Evolutionary conservation across 2,888 invertebrate species (phyloP), one percentile per base, ranked within the genome.

Genomic region (Agapostemon virescens): DNA sequence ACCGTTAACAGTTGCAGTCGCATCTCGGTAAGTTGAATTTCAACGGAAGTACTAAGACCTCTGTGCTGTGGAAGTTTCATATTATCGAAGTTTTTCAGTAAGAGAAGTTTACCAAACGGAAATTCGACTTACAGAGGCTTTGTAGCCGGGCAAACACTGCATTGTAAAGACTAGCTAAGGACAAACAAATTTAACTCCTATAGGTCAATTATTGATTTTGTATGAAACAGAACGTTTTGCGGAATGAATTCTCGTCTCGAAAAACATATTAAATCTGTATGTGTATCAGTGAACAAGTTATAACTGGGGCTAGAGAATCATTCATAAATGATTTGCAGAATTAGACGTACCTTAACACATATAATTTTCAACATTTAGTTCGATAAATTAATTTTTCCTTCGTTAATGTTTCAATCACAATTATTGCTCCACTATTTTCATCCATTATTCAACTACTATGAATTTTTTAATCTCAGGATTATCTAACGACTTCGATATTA

Each of bases 41-140:
- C 26, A 55, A 55, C 26, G 55, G 55, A 55, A 15, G 6, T 55
- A 55, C 55, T 55, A 55, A 23, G 36, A 69, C 17, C 52, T 52
- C 38, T 2, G 2, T 45, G 17, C 23, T 33, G 26, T 11, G 23
- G n/a, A 11, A 38, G 20, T 55, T 55, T 55, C 55, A 26, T 26
- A 70, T 69, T 68, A 55, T 73, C 42, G 55, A 55, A 55, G 55
- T 55, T 26, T 55, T 55, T 15, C 26, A 55, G 55, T 15, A 15
- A 15, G 26, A 13, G 55, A 26, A 15, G 55, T 26, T 55, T 26
- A 55, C 6, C 55, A 55, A 55, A 55, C 55, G 7, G 26, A 55
- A 55, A 55, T 55, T 55, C 55, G 55, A 55, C 55, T 26, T 55
- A 6, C 17, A 26, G 26, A 6, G 15, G 0, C 15, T 26, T 55